These are phyloP conservation scores for Steinernema carpocapsae DNA, from an alignment of 2,888 invertebrate species.

Conservation along the genomic window DNA sequence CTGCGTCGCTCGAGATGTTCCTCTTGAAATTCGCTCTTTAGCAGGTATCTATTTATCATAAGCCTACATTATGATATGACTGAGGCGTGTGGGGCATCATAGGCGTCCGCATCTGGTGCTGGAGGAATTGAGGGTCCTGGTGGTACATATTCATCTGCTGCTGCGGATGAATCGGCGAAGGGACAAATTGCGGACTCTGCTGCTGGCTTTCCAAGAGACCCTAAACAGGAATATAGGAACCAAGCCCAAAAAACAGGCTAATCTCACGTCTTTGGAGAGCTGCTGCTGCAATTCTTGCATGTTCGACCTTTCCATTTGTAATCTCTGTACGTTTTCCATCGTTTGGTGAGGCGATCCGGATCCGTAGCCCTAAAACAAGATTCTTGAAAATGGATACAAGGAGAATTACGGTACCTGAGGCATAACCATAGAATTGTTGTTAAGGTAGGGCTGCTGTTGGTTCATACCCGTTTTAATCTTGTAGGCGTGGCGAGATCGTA, in stretches of 20 bases:
- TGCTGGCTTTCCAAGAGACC: constrained; percentile 44
- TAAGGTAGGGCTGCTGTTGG: background rate
- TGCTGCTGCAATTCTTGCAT: constrained; percentile 54
- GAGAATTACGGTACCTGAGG: constrained; percentile 1
- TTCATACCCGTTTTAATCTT: constrained; percentile 16
- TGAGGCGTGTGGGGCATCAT: constrained; percentile 33
- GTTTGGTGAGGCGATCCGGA: constrained; percentile 1
- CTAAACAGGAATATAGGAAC: constrained; percentile 34
- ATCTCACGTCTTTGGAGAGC: constrained; percentile 46
- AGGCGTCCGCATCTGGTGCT: constrained; percentile 29
- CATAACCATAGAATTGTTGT: constrained; percentile 28
- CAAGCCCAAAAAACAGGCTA: too few species aligned
- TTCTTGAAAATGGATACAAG: background rate
- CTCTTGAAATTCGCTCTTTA: constrained; percentile 31
- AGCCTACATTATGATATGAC: constrained; percentile 13
- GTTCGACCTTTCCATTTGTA: constrained; percentile 46
- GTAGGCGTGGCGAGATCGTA: constrained; percentile 35
- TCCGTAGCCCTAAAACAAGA: background rate
- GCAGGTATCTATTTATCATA: background rate
- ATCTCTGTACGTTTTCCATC: constrained; percentile 27
- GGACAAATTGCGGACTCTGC: constrained; percentile 39
- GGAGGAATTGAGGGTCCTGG: constrained; percentile 38
- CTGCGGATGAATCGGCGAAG: constrained; percentile 6
- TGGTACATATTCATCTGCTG: constrained; percentile 34
- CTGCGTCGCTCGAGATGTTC: constrained; percentile 34